Percentiles rank a stretch among this genome's conserved stretches.
phyloP scores from a whole-genome alignment of 2,113 vertebrate species.

The Diphyllodes magnificus region DNA sequence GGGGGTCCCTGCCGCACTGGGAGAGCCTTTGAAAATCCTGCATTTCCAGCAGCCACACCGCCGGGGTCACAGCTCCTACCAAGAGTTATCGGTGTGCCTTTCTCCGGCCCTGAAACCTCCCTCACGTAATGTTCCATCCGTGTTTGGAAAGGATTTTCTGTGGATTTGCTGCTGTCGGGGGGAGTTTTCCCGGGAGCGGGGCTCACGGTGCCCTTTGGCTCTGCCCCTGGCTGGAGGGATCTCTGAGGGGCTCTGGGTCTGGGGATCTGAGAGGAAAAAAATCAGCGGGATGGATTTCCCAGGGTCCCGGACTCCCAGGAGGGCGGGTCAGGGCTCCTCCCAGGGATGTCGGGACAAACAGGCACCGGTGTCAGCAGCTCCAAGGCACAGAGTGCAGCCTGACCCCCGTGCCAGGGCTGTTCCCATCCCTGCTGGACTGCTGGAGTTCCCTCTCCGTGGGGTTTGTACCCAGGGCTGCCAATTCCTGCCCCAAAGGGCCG shows the following conservation, averaged over 20 bases:
- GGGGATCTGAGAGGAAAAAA: neutral
- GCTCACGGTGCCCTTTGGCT: neutral
- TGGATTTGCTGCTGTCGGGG: neutral
- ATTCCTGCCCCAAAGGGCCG: neutral
- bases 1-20: neutral
- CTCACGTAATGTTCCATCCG: neutral
- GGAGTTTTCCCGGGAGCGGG: neutral
- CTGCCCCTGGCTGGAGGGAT: neutral
- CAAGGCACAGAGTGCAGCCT: neutral
- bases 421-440: fast-evolving
- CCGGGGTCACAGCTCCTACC: neutral
- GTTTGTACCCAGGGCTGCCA: neutral
- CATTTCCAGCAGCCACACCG: neutral
- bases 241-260: neutral
- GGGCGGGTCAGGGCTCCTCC: neutral
- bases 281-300: neutral
- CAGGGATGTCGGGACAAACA: neutral
- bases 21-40: neutral
- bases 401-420: neutral
- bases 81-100: neutral
- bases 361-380: neutral
- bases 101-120: neutral
- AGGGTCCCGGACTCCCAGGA: neutral
- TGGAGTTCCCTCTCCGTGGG: neutral
- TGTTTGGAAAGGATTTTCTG: neutral